Conservation (phyloP, 2,113 vertebrate genomes). For the Picathartes gymnocephalus region DNA sequence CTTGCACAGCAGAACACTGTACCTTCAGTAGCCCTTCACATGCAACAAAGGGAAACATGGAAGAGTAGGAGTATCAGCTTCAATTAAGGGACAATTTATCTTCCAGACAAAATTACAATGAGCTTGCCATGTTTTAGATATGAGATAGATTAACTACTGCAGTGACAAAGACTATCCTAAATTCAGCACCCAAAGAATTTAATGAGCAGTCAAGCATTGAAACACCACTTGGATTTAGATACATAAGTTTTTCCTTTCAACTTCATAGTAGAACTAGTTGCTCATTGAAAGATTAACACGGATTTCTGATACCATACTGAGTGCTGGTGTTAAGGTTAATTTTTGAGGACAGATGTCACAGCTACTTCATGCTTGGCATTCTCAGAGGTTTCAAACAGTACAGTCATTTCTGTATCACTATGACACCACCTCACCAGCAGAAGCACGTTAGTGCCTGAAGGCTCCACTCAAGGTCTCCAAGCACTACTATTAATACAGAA, state of each 20-base stretch:
- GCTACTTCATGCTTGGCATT: background rate
- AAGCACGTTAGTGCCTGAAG: background rate
- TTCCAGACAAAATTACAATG: rapidly evolving
- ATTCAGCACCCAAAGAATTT: background rate
- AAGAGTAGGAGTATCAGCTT: background rate
- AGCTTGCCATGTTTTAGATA: background rate
- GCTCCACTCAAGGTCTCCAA: background rate
- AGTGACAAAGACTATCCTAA: background rate
- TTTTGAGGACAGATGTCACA: background rate
- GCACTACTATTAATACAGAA: background rate
- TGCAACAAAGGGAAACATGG: background rate
- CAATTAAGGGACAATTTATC: background rate
- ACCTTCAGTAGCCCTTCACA: background rate
- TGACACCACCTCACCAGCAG: background rate
- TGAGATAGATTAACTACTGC: background rate
- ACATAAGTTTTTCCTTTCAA: background rate
- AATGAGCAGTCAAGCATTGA: background rate
- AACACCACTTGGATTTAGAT: background rate
- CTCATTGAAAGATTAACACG: background rate
- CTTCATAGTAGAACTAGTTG: background rate
- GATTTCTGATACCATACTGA: background rate
- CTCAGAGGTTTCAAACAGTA: background rate
- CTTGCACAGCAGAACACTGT: background rate
- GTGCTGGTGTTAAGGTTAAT: background rate
- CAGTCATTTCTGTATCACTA: background rate